Percentiles rank a stretch among this genome's conserved stretches.
These are phyloP conservation scores for Centruroides vittatus DNA, from an alignment of 1,140 invertebrate species.

Conservation along the genomic window DNA sequence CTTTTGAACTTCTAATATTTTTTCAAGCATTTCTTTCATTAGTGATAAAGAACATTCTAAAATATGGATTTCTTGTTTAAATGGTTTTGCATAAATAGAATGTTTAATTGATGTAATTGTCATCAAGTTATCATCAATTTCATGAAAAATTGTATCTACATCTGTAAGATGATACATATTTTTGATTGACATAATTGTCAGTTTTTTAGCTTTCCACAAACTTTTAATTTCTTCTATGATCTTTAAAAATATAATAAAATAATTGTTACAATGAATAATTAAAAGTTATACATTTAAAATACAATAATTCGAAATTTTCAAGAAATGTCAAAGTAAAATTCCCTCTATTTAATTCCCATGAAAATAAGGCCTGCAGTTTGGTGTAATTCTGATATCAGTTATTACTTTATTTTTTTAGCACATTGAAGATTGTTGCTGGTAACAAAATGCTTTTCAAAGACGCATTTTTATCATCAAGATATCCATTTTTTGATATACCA, in stretches of 20 bases:
- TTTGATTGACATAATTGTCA: conserved; percentile 54
- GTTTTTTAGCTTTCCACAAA: conserved; percentile 49
- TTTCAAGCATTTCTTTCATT: conserved; percentile 60
- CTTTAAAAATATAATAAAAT: conserved; percentile 22
- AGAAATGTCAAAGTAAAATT: no score
- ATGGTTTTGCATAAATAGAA: conserved; percentile 68
- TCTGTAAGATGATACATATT: conserved; percentile 43
- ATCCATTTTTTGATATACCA: no score
- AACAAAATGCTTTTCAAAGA: no score
- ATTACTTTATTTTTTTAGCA: no score
- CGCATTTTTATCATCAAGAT: no score
- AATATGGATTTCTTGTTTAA: conserved; percentile 57
- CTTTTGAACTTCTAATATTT: conserved; percentile 55
- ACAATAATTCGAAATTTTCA: no score
- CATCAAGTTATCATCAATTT: conserved; percentile 55
- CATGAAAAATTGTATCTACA: conserved; percentile 53
- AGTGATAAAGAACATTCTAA: conserved; percentile 66
- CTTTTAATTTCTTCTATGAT: conserved; percentile 50
- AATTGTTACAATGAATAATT: no score
- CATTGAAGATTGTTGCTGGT: no score
- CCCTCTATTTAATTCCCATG: no score
- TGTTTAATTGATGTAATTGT: conserved; percentile 67
- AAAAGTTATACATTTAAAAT: no score
- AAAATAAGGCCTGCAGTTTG: no score
- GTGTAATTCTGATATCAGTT: no score